Percentiles rank a stretch among this genome's conserved stretches.
These are phyloP conservation scores for Spilarctia lutea DNA, from an alignment of 2,888 invertebrate species.

Conservation along the genomic window DNA sequence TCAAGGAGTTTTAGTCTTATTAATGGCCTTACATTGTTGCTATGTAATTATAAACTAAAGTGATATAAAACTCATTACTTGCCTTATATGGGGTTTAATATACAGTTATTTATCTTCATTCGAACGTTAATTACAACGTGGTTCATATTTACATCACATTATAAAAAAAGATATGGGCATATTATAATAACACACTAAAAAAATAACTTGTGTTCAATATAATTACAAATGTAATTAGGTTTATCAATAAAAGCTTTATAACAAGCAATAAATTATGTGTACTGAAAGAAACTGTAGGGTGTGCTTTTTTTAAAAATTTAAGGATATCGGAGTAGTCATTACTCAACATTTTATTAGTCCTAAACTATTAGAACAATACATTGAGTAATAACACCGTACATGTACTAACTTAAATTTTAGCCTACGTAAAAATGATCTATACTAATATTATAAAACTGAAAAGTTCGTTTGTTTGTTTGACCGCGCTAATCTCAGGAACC, in stretches of 20 bases:
- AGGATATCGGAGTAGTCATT: background rate
- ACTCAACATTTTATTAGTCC: background rate
- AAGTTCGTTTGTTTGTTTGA: too few relatives aligned
- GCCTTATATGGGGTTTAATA: background rate
- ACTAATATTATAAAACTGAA: too few relatives aligned
- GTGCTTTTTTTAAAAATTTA: background rate
- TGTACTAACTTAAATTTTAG: background rate
- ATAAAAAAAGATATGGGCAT: background rate
- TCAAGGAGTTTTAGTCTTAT: background rate
- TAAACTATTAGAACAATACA: background rate
- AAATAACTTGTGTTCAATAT: too few relatives aligned
- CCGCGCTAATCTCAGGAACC: too few relatives aligned
- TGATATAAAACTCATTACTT: background rate
- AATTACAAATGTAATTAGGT: too few relatives aligned
- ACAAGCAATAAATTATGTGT: background rate
- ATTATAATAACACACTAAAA: too few relatives aligned
- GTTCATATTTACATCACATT: background rate
- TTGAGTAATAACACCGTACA: background rate
- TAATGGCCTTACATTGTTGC: background rate
- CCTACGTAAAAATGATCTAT: background rate
- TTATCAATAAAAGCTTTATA: too few relatives aligned
- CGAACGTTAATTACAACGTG: background rate
- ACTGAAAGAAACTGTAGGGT: too few relatives aligned
- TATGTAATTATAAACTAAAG: background rate
- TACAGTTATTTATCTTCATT: background rate